A percentile compares a stretch with the other conserved stretches of the same genome.
These are phyloP conservation scores for Yoshiicerus persimilis DNA, from an alignment of 1,140 invertebrate species.

Conservation along the genomic window DNA sequence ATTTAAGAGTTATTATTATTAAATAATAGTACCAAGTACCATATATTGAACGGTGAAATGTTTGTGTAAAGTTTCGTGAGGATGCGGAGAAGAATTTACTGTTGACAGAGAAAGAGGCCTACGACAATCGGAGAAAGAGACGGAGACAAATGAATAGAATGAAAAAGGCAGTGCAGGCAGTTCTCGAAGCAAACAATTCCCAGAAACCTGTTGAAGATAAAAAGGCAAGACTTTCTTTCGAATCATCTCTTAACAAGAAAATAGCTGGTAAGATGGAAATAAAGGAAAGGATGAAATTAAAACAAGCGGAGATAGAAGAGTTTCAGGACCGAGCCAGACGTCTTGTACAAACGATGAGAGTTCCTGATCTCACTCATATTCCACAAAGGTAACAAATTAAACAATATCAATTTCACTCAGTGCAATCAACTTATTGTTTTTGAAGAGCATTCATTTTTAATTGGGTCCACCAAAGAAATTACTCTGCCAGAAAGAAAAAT, in stretches of 20 bases:
- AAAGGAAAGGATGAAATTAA: slow-evolving; percentile 8
- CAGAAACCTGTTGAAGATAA: background rate
- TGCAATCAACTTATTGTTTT: background rate
- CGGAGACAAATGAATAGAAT: slow-evolving; percentile 45
- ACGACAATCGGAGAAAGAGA: slow-evolving; percentile 39
- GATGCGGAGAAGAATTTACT: slow-evolving; percentile 38
- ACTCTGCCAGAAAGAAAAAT: no score
- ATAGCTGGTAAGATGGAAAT: background rate
- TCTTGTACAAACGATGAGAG: slow-evolving; percentile 45
- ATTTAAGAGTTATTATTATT: background rate
- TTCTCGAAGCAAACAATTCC: slow-evolving; percentile 40
- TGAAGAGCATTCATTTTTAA: no score
- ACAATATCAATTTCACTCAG: background rate
- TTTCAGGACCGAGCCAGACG: slow-evolving; percentile 38
- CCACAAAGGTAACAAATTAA: slow-evolving; percentile 24
- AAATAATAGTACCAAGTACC: background rate
- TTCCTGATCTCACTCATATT: slow-evolving; percentile 44
- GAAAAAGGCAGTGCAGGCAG: slow-evolving; percentile 42
- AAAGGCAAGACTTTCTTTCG: background rate
- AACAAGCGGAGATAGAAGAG: slow-evolving; percentile 34
- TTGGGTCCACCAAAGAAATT: no score
- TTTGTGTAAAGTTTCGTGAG: slow-evolving; percentile 41
- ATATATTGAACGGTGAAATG: background rate
- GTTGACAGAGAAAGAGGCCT: slow-evolving; percentile 42
- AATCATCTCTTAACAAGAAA: background rate